phyloP scores from a whole-genome alignment of 2,113 vertebrate genomes.

The Bubo scandiacus region DNA sequence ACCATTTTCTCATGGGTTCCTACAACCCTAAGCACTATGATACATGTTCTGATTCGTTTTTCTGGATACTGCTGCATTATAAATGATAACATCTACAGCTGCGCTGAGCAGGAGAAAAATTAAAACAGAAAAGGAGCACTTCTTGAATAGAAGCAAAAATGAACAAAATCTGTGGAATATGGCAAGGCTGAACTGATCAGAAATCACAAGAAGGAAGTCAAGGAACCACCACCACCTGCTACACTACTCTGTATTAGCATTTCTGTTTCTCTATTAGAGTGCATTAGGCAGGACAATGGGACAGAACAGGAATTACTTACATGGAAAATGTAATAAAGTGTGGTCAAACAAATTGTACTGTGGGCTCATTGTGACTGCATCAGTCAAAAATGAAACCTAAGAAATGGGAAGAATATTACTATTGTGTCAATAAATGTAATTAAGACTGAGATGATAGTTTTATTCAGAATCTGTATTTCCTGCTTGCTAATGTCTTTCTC shows the following conservation, averaged over 20 bases:
- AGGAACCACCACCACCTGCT: neutral
- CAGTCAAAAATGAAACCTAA: neutral
- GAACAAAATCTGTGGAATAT: neutral
- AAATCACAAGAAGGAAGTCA: neutral
- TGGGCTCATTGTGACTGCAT: neutral
- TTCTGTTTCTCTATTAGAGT: neutral
- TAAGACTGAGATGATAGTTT: neutral
- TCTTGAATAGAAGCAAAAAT: neutral
- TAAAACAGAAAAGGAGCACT: neutral
- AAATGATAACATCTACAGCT: neutral
- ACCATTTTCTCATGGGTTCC: neutral
- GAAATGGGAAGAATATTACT: neutral
- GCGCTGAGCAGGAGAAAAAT: neutral
- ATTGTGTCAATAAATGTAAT: conserved; percentile 16
- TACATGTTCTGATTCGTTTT: neutral
- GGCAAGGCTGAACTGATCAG: neutral
- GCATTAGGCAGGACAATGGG: neutral
- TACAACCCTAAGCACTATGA: neutral
- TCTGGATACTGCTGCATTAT: neutral
- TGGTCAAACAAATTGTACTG: neutral
- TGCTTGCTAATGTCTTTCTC: neutral
- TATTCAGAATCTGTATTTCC: neutral
- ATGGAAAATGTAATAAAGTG: neutral
- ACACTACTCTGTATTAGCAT: neutral
- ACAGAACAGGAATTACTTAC: neutral